Evolutionary conservation across 2,113 vertebrate genomes (phyloP).

Genomic region (Nothoprocta perdicaria): DNA sequence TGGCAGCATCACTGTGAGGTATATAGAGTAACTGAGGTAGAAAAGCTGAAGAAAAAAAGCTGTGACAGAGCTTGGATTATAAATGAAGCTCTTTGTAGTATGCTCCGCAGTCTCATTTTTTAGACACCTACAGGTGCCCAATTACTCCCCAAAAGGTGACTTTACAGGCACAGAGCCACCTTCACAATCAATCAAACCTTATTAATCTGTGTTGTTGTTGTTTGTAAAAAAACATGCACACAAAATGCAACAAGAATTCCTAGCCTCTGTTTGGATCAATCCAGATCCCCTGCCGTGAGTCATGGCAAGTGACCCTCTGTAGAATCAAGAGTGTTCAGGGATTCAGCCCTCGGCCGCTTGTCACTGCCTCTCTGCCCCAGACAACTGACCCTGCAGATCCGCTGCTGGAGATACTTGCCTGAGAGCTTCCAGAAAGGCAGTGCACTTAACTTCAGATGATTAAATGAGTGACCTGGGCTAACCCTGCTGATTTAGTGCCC

Average conservation of each 20-base stretch:
- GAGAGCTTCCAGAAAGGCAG: background rate
- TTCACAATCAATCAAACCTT: background rate
- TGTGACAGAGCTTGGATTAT: background rate
- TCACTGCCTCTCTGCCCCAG: background rate
- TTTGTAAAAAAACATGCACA: background rate
- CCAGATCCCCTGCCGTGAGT: background rate
- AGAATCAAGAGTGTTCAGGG: background rate
- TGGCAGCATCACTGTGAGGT: background rate
- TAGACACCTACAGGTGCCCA: background rate
- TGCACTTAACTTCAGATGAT: background rate
- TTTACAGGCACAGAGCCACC: background rate
- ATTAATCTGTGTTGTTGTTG: background rate
- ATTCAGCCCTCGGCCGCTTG: background rate
- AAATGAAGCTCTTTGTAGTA: background rate
- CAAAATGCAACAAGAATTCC: background rate
- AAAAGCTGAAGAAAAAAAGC: background rate
- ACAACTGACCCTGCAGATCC: background rate
- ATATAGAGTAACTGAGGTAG: background rate
- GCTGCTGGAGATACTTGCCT: background rate
- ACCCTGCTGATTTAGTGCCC: background rate
- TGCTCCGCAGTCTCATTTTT: background rate
- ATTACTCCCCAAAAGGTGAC: background rate
- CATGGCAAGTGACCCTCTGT: background rate
- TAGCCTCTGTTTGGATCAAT: background rate
- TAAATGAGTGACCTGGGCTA: background rate